phyloP scores from a whole-genome alignment of 2,113 vertebrate genomes.

The Panthera uncia region DNA sequence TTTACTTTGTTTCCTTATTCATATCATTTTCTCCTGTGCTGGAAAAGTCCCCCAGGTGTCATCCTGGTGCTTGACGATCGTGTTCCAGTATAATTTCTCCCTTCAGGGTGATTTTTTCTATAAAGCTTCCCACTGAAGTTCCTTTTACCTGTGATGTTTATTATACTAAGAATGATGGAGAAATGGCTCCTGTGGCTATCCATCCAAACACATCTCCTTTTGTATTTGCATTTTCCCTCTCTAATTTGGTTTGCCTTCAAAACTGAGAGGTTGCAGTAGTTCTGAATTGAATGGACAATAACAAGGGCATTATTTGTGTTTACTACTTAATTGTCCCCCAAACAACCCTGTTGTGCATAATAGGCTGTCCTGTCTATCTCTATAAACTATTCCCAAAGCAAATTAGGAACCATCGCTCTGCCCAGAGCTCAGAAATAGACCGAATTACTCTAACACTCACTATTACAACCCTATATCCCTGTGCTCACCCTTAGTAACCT shows the following conservation, averaged over 20 bases:
- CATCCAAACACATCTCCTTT: background rate
- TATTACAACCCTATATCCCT: background rate
- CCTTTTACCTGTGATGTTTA: background rate
- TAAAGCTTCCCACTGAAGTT: background rate
- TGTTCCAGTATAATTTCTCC: background rate
- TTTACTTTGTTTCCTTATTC: background rate
- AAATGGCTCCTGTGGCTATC: fast-evolving
- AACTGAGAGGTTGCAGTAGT: background rate
- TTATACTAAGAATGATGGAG: background rate
- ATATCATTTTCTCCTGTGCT: background rate
- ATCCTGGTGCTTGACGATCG: background rate
- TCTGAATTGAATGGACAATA: background rate
- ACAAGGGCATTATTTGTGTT: background rate
- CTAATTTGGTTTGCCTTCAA: background rate
- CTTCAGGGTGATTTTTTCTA: background rate
- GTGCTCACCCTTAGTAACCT: no score
- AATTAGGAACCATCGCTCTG: background rate
- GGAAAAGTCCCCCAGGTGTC: background rate
- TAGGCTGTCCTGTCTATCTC: background rate
- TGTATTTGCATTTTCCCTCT: background rate
- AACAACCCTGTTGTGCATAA: background rate
- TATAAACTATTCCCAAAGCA: background rate
- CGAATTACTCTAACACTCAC: background rate
- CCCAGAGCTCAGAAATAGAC: background rate
- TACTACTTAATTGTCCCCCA: background rate